phyloP scores from a whole-genome alignment of 2,797 vertebrate genomes.

The Acipenser oxyrinchus region DNA sequence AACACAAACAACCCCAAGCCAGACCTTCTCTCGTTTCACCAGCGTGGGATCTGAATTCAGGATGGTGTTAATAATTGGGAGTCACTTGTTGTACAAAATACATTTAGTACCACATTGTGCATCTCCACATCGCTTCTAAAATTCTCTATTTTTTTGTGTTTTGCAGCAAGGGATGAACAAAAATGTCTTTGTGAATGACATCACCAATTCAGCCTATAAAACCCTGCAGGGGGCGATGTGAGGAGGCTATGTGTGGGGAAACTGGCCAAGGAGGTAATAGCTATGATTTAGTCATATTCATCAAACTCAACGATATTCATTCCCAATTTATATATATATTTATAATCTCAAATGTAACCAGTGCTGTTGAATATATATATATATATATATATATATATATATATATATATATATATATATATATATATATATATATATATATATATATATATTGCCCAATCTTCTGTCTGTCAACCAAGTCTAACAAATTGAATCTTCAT shows the following conservation, averaged over 20 bases:
- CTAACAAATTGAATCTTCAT: too few species aligned
- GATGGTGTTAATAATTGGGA: too few species aligned
- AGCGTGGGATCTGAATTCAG: too few species aligned
- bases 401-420: neutral
- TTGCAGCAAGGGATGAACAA: conserved; percentile 49
- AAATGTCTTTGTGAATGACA: conserved; percentile 43
- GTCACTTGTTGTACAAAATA: too few species aligned
- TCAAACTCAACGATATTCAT: neutral
- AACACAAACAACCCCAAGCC: too few species aligned
- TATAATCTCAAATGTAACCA: too few species aligned
- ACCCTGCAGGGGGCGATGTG: conserved; percentile 22
- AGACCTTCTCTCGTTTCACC: too few species aligned
- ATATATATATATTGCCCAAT: too few species aligned
- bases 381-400: neutral
- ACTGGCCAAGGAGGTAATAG: neutral
- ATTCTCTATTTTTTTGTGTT: conserved; percentile 17
- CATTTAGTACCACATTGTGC: too few species aligned
- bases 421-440: neutral
- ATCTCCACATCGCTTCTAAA: too few species aligned
- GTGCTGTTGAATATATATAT: neutral
- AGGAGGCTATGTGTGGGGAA: neutral
- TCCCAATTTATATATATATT: neutral
- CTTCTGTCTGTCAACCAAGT: too few species aligned
- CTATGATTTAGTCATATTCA: neutral
- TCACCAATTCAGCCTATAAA: conserved; percentile 28